phyloP scores from a whole-genome alignment of 2,888 invertebrate genomes.

The Drosophila suboccidentalis region DNA sequence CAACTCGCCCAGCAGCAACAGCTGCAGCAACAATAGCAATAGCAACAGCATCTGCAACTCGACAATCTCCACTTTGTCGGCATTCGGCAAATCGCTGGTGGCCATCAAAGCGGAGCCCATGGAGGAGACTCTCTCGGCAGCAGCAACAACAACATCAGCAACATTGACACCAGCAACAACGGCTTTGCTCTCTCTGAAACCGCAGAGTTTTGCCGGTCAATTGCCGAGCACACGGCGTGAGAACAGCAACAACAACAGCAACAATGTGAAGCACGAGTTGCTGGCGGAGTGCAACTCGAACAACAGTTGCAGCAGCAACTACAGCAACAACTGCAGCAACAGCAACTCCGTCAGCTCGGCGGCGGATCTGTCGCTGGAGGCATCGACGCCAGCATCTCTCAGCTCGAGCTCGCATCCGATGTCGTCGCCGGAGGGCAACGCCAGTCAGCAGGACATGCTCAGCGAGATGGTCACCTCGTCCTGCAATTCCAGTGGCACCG shows the following conservation, averaged over 20 bases:
- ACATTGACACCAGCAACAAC: conserved; percentile 14
- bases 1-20: conserved; percentile 63
- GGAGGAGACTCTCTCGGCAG: conserved; percentile 61
- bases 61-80: conserved; percentile 50
- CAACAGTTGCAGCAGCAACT: conserved; percentile 67
- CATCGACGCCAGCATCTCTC: conserved; percentile 85
- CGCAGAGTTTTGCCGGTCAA: conserved; percentile 70
- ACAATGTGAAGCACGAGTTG: conserved; percentile 68
- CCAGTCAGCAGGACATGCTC: conserved; percentile 77
- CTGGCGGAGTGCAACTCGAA: conserved; percentile 69
- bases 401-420: conserved; percentile 66
- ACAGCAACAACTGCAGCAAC: conserved; percentile 39
- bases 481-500: conserved; percentile 73
- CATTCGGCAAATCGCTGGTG: conserved; percentile 64
- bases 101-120: conserved; percentile 76
- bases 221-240: conserved; percentile 51
- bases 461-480: conserved; percentile 82
- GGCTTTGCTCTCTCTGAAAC: conserved; percentile 32
- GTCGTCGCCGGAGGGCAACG: conserved; percentile 57
- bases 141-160: neutral
- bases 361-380: conserved; percentile 83
- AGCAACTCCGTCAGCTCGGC: conserved; percentile 82
- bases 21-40: conserved; percentile 42
- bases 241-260: neutral
- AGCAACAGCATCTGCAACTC: conserved; percentile 44